phyloP scores from a whole-genome alignment of 2,113 vertebrate genomes.

The Pelmatolapia mariae region DNA sequence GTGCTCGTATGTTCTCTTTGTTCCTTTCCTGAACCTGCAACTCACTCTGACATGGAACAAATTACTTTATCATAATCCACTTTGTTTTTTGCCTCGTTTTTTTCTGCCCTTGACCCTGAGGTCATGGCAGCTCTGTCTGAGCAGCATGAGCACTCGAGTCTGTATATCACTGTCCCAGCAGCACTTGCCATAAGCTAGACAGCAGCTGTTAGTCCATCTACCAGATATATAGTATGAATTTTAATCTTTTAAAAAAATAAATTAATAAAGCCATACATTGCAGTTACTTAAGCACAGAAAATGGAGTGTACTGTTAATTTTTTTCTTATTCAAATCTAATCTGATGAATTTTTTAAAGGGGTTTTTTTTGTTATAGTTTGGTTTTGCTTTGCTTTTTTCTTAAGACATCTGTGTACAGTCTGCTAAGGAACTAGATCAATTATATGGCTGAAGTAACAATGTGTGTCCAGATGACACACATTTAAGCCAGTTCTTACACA shows the following conservation, averaged over 20 bases:
- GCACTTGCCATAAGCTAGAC: constrained; percentile 11
- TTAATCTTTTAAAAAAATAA: not conserved
- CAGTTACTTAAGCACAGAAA: not conserved
- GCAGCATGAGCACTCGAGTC: not conserved
- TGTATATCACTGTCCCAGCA: constrained; percentile 18
- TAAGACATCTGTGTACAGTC: not conserved
- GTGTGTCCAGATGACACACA: not conserved
- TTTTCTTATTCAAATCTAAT: not conserved
- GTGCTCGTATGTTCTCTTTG: constrained; percentile 20
- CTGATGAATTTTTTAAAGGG: not conserved
- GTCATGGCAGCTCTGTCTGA: constrained; percentile 7
- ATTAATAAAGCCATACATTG: not conserved
- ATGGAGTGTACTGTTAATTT: not conserved
- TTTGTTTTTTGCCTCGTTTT: constrained; percentile 28
- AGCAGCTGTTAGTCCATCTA: constrained; percentile 39
- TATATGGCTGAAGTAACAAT: not conserved
- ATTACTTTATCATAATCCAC: constrained; percentile 60
- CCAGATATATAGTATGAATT: not conserved
- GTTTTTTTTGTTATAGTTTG: not conserved
- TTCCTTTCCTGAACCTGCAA: constrained; percentile 25
- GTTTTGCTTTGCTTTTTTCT: not conserved
- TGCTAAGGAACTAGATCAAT: not conserved
- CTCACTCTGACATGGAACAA: constrained; percentile 52
- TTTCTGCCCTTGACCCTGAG: constrained; percentile 32
- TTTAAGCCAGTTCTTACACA: not conserved